Evolutionary conservation across 2,113 vertebrate genomes (phyloP), one percentile per base, ranked within the genome.

Genomic region (Noctilio leporinus): DNA sequence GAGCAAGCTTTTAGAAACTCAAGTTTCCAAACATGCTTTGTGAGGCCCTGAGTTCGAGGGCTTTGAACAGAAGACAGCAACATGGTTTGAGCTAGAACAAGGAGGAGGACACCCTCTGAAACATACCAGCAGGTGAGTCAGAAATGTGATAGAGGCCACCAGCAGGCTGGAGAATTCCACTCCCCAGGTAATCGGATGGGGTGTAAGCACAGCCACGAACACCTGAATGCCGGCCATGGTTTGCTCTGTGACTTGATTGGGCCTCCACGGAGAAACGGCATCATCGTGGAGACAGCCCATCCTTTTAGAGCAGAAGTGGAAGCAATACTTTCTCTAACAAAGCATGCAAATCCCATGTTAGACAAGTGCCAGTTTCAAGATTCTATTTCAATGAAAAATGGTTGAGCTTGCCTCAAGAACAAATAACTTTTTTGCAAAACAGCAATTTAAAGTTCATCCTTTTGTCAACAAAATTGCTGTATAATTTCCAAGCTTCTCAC

Each of bases 401-500:
- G 65, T 55, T 90, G 53, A 86, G 47, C 38, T 76, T 73, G 76
- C 80, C 70, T 95, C 20, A 70, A 38, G 65, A 96, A 86, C 30
- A 83, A 85, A 55, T 69, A 49, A 62, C 9, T 94, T 78, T 78
- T 80, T 26, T 55, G 30, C 43, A 65, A 84, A 91, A 95, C 3
- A 24, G 92, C 80, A 84, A 94, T 89, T 45, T 55, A 43, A 78
- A 86, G 84, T 95, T 86, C 86, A 62, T 87, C 19, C 70, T 89
- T 91, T 95, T 96, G 86, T 95, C 87, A 91, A 94, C 53, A 86
- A 92, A 96, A 96, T 38, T 86, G 70, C 76, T 85, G 38, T 26
- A 62, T 70, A 15, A 95, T 96, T 93, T 93, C 84, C 67, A 38
- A 95, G 83, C 92, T 94, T 94, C 70, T 89, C 51, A 9, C 40